A percentile compares a stretch with the other conserved stretches of the same genome.
Conservation (phyloP, 2,888 invertebrate species). For the Venustoraphidia nigricollis region DNA sequence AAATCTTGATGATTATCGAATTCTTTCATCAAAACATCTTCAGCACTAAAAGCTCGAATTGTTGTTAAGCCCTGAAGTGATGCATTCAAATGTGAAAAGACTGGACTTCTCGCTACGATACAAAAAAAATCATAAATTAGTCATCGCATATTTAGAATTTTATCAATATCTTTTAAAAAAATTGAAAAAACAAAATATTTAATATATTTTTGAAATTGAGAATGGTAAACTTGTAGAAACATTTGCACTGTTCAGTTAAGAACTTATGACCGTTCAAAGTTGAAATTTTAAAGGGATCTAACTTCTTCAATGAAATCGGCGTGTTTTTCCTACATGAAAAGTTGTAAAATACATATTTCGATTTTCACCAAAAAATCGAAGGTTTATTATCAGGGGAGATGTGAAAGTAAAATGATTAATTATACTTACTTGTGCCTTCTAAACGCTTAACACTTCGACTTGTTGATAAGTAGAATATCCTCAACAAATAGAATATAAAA, state of each 20-base stretch:
- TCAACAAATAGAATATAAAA: slow-evolving; percentile 44
- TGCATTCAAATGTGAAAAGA: slow-evolving; percentile 86
- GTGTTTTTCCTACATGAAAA: no score
- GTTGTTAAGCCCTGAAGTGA: slow-evolving; percentile 82
- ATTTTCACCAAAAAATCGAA: no score
- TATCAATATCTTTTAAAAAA: no score
- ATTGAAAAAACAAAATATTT: background rate
- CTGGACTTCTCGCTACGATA: slow-evolving; percentile 72
- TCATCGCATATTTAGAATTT: background rate
- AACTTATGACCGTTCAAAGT: no score
- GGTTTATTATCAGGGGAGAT: no score
- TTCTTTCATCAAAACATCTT: slow-evolving; percentile 58
- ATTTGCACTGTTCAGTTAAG: background rate
- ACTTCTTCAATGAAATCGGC: no score
- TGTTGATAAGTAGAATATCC: slow-evolving; percentile 54
- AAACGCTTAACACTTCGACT: slow-evolving; percentile 59
- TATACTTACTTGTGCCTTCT: slow-evolving; percentile 46
- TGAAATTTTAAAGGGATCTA: no score
- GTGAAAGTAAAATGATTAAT: background rate
- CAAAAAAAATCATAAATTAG: slow-evolving; percentile 2
- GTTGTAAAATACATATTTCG: no score
- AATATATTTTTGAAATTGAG: background rate
- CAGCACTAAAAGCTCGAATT: slow-evolving; percentile 76
- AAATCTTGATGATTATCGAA: slow-evolving; percentile 71
- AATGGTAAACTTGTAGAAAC: background rate